Conservation (phyloP, 2,888 invertebrate species). For the Ectropis crepuscularia region DNA sequence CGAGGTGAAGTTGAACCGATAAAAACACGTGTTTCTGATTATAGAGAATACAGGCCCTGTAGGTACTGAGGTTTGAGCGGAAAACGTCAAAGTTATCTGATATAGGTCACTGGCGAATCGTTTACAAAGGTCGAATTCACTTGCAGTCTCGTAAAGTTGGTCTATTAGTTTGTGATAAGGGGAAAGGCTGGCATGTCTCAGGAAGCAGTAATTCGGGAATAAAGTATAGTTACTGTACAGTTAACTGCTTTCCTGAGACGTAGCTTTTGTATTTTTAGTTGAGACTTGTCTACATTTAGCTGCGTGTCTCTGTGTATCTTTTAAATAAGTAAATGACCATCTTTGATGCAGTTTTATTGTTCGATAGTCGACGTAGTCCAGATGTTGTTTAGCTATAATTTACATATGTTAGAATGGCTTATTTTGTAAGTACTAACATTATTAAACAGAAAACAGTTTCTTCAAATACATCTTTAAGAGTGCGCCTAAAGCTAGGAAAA, state of each 20-base stretch:
- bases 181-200: slow-evolving; percentile 36
- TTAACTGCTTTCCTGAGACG: background rate
- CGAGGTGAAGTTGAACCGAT: too few relatives aligned
- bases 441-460: too few relatives aligned
- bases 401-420: too few relatives aligned
- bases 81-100: slow-evolving; percentile 77
- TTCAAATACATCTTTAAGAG: too few relatives aligned
- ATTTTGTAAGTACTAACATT: too few relatives aligned
- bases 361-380: too few relatives aligned
- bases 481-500: too few relatives aligned
- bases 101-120: slow-evolving; percentile 67
- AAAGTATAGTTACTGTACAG: slow-evolving; percentile 8
- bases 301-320: background rate
- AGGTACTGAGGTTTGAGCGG: slow-evolving; percentile 57
- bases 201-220: slow-evolving; percentile 22
- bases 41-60: background rate
- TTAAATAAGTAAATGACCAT: too few relatives aligned
- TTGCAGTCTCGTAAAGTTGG: slow-evolving; percentile 63
- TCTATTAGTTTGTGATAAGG: slow-evolving; percentile 66
- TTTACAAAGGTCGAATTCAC: slow-evolving; percentile 71
- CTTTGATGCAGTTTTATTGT: too few relatives aligned
- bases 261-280: too few relatives aligned
- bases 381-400: too few relatives aligned
- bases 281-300: background rate
- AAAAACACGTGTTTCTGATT: too few relatives aligned